A percentile compares a stretch with the other conserved stretches of the same genome.
These are phyloP conservation scores for Geodia barretti DNA, from an alignment of 37 sponge, comb jelly and placozoan genomes.

Conservation along the genomic window DNA sequence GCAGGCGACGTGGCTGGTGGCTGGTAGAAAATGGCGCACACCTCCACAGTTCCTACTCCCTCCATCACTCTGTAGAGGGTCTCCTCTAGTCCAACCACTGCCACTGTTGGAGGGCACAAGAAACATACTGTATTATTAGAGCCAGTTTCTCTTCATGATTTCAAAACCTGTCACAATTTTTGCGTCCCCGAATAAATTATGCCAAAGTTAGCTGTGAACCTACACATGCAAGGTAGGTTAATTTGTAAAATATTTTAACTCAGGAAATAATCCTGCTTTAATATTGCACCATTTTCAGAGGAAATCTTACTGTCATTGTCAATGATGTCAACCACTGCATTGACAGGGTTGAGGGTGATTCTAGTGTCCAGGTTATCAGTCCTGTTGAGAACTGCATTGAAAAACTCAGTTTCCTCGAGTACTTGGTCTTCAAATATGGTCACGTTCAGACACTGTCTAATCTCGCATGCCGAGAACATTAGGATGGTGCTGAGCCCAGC, in stretches of 20 bases:
- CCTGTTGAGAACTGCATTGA: not conserved
- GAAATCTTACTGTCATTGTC: constrained; percentile 11
- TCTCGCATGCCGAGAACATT: not conserved
- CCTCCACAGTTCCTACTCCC: not conserved
- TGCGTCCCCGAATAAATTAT: no score
- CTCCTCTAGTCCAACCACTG: not conserved
- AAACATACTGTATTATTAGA: no score
- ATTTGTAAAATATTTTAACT: no score
- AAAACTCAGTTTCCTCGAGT: not conserved
- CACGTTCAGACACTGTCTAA: not conserved
- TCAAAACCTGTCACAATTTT: no score
- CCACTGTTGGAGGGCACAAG: no score
- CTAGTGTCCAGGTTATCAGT: not conserved
- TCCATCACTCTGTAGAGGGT: not conserved
- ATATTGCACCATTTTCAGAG: no score
- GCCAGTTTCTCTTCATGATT: no score
- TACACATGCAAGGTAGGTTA: no score
- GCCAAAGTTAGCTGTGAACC: no score
- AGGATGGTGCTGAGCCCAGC: not conserved
- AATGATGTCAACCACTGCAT: not conserved
- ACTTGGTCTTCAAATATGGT: not conserved
- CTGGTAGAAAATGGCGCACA: not conserved
- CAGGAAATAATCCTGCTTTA: no score
- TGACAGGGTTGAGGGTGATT: not conserved
- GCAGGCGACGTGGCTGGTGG: not conserved